Percentiles rank a stretch among this genome's conserved stretches.
These are phyloP conservation scores for Bradysia coprophila DNA, from an alignment of 1,140 invertebrate species.

Conservation along the genomic window DNA sequence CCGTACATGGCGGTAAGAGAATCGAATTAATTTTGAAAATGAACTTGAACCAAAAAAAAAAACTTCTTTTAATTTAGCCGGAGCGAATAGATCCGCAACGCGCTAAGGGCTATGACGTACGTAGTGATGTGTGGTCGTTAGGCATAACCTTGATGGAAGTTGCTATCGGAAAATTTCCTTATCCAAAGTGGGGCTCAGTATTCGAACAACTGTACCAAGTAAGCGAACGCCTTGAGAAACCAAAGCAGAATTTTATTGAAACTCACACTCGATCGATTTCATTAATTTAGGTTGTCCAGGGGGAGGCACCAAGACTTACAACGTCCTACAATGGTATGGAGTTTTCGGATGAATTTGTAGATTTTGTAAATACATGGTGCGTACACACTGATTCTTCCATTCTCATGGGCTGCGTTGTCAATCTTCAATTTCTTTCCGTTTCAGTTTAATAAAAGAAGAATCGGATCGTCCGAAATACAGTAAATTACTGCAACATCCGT, in stretches of 20 bases:
- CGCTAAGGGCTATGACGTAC: slow-evolving; percentile 74
- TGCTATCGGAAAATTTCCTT: slow-evolving; percentile 85
- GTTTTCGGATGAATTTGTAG: slow-evolving; percentile 77
- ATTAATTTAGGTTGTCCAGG: slow-evolving; percentile 60
- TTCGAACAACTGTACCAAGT: slow-evolving; percentile 87
- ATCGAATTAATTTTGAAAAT: neutral
- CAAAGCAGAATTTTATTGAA: neutral
- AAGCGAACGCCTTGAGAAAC: neutral
- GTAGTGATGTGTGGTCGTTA: slow-evolving; percentile 92
- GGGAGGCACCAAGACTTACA: slow-evolving; percentile 68
- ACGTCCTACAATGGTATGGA: slow-evolving; percentile 50
- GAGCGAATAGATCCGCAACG: slow-evolving; percentile 82
- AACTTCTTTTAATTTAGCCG: slow-evolving; percentile 37
- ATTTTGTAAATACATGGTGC: slow-evolving; percentile 89
- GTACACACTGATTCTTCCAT: slow-evolving; percentile 11
- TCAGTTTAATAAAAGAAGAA: slow-evolving; percentile 86
- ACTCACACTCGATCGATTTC: neutral
- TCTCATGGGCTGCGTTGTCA: no score
- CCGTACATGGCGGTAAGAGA: slow-evolving; percentile 93
- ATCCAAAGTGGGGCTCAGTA: slow-evolving; percentile 86
- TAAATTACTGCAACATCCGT: slow-evolving; percentile 70
- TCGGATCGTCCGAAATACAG: slow-evolving; percentile 81
- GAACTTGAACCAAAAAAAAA: neutral
- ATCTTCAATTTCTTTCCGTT: slow-evolving; percentile 11
- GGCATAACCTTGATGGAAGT: slow-evolving; percentile 84